These are phyloP conservation scores for Stictocephala bisonia DNA, from an alignment of 2,888 invertebrate genomes.

Conservation along the genomic window DNA sequence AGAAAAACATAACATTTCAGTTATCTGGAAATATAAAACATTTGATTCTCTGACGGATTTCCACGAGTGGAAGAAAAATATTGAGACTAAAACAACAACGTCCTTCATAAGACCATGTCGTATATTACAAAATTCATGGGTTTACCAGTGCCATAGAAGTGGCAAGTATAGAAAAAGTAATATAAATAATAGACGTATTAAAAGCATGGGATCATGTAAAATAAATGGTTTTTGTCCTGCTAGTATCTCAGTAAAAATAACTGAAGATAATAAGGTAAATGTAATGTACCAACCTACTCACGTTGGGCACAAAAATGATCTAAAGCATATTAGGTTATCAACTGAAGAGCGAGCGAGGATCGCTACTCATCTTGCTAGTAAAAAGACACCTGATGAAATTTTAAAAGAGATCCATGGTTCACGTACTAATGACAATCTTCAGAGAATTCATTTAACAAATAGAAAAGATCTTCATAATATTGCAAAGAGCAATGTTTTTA, in stretches of 20 bases:
- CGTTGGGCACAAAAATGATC: constrained; percentile 2
- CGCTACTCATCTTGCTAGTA: background rate
- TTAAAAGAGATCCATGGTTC: background rate
- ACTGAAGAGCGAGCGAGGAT: background rate
- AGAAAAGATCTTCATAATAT: constrained; percentile 12
- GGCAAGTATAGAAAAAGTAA: background rate
- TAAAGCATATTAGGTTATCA: background rate
- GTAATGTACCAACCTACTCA: background rate
- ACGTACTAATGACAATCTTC: background rate
- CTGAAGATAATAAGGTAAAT: background rate
- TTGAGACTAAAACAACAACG: background rate
- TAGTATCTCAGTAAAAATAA: background rate
- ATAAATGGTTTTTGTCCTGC: constrained; percentile 12
- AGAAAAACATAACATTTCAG: background rate
- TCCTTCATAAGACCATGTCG: background rate
- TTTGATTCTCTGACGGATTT: background rate
- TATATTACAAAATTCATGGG: background rate
- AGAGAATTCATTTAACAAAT: constrained; percentile 7
- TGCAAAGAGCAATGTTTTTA: no score
- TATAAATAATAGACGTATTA: background rate
- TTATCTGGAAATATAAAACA: background rate
- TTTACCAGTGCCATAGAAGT: background rate
- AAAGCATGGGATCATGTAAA: background rate
- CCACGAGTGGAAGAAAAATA: background rate
- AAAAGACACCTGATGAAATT: background rate